phyloP scores from a whole-genome alignment of 2,888 invertebrate species.

The Protodeltote pygarga region DNA sequence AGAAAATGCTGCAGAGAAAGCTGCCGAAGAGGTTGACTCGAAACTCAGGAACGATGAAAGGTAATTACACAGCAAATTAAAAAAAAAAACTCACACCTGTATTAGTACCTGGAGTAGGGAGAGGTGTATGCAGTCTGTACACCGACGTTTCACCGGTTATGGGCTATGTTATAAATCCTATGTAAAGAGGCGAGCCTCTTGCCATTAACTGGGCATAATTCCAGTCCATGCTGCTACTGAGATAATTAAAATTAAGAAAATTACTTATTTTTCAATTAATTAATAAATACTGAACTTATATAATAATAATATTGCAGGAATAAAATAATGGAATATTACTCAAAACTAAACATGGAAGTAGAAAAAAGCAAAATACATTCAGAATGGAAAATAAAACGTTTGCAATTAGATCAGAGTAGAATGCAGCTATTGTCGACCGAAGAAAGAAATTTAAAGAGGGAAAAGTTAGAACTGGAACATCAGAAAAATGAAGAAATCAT shows the following conservation, averaged over 20 bases:
- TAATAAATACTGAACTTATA: not conserved
- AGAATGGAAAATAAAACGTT: constrained; percentile 86
- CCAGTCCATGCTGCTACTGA: no score
- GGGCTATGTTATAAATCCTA: no score
- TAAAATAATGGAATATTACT: constrained; percentile 88
- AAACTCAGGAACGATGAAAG: constrained; percentile 73
- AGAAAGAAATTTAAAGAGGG: constrained; percentile 85
- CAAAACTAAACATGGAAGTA: constrained; percentile 87
- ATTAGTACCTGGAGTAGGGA: not conserved
- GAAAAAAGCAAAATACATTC: constrained; percentile 86
- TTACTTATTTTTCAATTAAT: not conserved
- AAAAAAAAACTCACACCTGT: not conserved
- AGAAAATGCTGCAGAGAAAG: constrained; percentile 65
- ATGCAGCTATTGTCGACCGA: constrained; percentile 81
- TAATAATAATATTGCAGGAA: constrained; percentile 70
- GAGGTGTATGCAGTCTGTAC: not conserved
- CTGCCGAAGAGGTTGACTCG: constrained; percentile 74
- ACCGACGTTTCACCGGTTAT: no score
- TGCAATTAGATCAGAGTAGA: constrained; percentile 77
- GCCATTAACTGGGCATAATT: no score
- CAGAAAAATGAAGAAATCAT: constrained; percentile 72
- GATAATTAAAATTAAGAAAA: no score
- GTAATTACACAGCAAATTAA: no score
- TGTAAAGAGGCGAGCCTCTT: no score
- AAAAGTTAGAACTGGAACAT: constrained; percentile 82